A percentile compares a stretch with the other conserved stretches of the same genome.
Evolutionary conservation across 1,140 invertebrate species (phyloP).

Genomic region (Heliothis subflexa): DNA sequence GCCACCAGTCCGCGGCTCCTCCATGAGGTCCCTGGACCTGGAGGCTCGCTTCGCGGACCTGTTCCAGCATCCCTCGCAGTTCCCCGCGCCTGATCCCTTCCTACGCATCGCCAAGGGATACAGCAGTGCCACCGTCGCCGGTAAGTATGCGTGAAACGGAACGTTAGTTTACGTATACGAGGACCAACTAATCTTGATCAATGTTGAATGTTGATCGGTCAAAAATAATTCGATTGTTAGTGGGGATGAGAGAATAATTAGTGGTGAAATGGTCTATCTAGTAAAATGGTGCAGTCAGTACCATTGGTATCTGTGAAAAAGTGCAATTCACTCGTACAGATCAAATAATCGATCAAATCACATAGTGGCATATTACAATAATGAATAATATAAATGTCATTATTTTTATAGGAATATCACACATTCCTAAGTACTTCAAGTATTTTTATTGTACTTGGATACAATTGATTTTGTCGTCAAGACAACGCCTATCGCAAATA

Average conservation of each 20-base stretch:
- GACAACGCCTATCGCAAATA: conserved; percentile 3
- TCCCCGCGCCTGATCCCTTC: conserved; percentile 82
- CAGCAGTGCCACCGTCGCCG: conserved; percentile 77
- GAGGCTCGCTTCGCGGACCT: conserved; percentile 78
- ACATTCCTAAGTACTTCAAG: conserved; percentile 13
- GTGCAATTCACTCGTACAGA: too few species aligned
- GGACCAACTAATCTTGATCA: too few species aligned
- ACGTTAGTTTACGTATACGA: neutral
- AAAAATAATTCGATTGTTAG: neutral
- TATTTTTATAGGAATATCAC: neutral
- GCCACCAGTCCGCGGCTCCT: conserved; percentile 79
- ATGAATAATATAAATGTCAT: neutral
- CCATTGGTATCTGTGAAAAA: neutral
- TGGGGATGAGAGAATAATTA: neutral
- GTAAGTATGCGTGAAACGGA: conserved; percentile 71
- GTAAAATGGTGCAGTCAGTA: conserved; percentile 3
- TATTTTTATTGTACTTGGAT: conserved; percentile 11
- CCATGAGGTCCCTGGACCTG: conserved; percentile 75
- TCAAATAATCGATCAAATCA: conserved; percentile 16
- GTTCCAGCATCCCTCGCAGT: conserved; percentile 68
- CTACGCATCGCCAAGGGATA: conserved; percentile 82
- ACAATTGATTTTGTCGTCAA: conserved; percentile 10
- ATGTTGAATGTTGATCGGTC: neutral
- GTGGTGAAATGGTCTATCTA: neutral
- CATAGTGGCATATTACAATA: conserved; percentile 7